A percentile compares a stretch with the other conserved stretches of the same genome.
Conservation (phyloP, 2,113 vertebrate species). For the Cyanoramphus novaezelandiae region DNA sequence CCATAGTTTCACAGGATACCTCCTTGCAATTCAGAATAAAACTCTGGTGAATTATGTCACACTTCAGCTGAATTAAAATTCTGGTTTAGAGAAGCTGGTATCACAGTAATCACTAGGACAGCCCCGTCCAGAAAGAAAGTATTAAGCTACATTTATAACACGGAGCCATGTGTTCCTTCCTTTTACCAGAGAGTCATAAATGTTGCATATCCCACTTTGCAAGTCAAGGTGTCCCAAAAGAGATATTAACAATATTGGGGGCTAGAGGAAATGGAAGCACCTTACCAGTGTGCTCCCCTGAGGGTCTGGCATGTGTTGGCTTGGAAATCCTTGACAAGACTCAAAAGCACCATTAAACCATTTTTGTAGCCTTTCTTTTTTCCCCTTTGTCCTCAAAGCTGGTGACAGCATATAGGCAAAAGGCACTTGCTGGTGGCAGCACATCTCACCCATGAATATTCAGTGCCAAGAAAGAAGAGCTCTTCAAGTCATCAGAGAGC, state of each 20-base stretch:
- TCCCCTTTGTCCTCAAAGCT: neutral
- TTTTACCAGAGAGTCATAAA: constrained; percentile 29
- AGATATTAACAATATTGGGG: constrained; percentile 10
- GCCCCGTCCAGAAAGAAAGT: neutral
- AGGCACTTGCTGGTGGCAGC: neutral
- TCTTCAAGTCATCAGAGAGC: neutral
- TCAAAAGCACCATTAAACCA: constrained; percentile 25
- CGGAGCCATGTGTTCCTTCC: constrained; percentile 15
- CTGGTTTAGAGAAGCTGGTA: neutral
- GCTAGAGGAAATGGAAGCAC: constrained; percentile 45
- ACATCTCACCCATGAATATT: neutral
- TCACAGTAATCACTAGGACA: neutral
- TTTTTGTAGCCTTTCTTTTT: neutral
- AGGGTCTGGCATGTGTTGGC: neutral
- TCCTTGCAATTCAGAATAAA: neutral
- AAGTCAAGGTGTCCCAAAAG: constrained; percentile 32
- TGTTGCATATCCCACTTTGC: neutral
- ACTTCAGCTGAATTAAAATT: neutral
- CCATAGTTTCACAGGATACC: neutral
- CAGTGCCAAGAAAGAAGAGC: neutral
- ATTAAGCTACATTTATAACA: neutral
- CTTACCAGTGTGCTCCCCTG: neutral
- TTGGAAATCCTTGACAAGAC: constrained; percentile 34
- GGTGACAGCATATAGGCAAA: neutral
- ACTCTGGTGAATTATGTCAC: neutral